Percentiles rank a stretch among this genome's conserved stretches.
Evolutionary conservation across 2,888 invertebrate species (phyloP).

Genomic region (Cephus sareptanus): DNA sequence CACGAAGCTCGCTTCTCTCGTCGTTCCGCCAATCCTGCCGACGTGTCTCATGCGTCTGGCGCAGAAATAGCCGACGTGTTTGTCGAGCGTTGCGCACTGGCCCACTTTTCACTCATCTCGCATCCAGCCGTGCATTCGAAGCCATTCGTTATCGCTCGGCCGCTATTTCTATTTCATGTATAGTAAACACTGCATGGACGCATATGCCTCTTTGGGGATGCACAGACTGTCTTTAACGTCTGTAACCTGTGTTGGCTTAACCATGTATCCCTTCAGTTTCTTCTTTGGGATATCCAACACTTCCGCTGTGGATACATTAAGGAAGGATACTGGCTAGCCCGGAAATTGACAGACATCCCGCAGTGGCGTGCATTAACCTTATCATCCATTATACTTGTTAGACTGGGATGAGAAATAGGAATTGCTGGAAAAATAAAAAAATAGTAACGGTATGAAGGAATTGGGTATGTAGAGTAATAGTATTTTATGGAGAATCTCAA

Average conservation of each 20-base stretch:
- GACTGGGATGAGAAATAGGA: neutral
- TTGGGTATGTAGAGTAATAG: neutral
- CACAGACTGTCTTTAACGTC: neutral
- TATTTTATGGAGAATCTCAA: neutral
- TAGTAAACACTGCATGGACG: neutral
- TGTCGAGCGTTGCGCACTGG: neutral
- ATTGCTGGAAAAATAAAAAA: neutral
- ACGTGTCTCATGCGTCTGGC: conserved; percentile 26
- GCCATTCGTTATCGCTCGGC: neutral
- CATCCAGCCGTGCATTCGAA: neutral
- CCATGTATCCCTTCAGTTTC: neutral
- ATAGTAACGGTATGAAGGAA: neutral
- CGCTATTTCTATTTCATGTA: neutral
- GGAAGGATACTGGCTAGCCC: conserved; percentile 18
- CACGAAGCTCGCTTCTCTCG: conserved; percentile 5
- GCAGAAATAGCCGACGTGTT: conserved; percentile 32
- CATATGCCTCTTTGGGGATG: neutral
- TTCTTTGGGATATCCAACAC: neutral
- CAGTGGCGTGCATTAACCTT: conserved; percentile 42
- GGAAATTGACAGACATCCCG: conserved; percentile 50
- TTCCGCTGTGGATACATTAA: neutral
- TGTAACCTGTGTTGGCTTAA: neutral
- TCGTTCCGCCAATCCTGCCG: conserved; percentile 4
- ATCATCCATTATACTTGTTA: neutral
- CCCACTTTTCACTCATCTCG: neutral